These are phyloP conservation scores for Anthonomus grandis DNA, from an alignment of 1,140 invertebrate genomes.

Conservation along the genomic window DNA sequence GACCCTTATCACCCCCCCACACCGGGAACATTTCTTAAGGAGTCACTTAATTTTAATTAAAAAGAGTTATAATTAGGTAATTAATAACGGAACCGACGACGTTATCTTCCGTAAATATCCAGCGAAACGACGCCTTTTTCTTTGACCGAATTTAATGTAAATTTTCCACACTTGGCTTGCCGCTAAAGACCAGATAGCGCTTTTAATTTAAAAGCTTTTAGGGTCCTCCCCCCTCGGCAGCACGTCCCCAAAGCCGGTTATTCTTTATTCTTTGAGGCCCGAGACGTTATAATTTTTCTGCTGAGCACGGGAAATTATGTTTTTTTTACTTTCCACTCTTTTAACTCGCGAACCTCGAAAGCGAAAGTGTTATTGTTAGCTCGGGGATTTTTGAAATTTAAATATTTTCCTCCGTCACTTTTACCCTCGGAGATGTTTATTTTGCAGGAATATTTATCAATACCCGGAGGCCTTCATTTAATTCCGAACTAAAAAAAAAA, in stretches of 20 bases:
- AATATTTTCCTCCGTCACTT: too few relatives aligned
- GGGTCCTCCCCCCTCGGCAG: too few relatives aligned
- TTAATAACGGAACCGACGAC: slow-evolving; percentile 38
- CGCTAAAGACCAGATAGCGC: slow-evolving; percentile 25
- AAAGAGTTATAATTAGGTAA: slow-evolving; percentile 41
- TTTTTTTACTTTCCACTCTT: too few relatives aligned
- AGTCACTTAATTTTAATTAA: slow-evolving; percentile 34
- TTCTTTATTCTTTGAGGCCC: too few relatives aligned
- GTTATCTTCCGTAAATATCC: slow-evolving; percentile 34
- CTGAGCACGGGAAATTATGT: too few relatives aligned
- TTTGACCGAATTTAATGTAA: slow-evolving; percentile 23
- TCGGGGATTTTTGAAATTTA: too few relatives aligned
- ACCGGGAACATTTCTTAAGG: slow-evolving; percentile 2
- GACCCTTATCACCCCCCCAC: not conserved
- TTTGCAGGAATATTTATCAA: not conserved
- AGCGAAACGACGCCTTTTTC: slow-evolving; percentile 15
- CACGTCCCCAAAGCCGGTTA: too few relatives aligned
- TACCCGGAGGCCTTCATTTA: not conserved
- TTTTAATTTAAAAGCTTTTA: slow-evolving; percentile 29
- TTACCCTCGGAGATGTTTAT: not conserved
- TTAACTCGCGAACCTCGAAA: too few relatives aligned
- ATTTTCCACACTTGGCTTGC: slow-evolving; percentile 29
- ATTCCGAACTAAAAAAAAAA: not conserved
- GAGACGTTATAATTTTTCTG: too few relatives aligned
- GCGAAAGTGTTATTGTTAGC: too few relatives aligned